These are phyloP conservation scores for Buceros bicornis DNA, from an alignment of 2,797 vertebrate genomes.

Conservation along the genomic window DNA sequence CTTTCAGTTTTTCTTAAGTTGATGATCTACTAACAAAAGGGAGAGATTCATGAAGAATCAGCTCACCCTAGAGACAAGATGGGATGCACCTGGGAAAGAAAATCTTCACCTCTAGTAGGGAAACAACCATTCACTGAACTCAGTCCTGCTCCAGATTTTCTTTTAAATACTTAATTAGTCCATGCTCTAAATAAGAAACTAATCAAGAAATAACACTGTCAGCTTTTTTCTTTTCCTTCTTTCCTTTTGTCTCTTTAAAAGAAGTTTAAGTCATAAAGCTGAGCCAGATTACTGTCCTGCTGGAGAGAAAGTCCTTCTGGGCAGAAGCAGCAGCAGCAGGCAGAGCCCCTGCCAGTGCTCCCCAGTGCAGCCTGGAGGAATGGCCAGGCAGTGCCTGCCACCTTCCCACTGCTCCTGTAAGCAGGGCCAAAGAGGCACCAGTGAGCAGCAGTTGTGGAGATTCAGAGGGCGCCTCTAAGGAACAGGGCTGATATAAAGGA, in stretches of 20 bases:
- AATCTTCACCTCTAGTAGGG: neutral
- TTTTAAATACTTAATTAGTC: neutral
- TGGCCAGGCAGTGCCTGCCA: fast-evolving
- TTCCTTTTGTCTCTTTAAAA: neutral
- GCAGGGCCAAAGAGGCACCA: neutral
- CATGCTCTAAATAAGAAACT: neutral
- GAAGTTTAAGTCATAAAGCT: neutral
- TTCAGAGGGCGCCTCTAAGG: neutral
- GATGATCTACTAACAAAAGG: neutral
- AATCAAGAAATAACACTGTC: neutral
- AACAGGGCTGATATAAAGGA: neutral
- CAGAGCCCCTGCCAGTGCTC: neutral
- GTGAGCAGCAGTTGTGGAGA: neutral
- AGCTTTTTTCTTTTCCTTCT: neutral
- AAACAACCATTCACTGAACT: neutral
- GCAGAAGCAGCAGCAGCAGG: neutral
- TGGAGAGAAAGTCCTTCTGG: neutral
- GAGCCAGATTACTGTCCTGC: neutral
- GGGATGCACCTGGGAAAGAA: neutral
- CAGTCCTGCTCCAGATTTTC: neutral
- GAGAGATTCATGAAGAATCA: neutral
- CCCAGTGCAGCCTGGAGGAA: neutral
- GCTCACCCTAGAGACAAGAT: neutral
- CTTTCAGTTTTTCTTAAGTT: neutral
- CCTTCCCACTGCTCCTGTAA: neutral